These are phyloP conservation scores for Lasioglossum vierecki DNA, from an alignment of 2,888 invertebrate genomes.

Conservation along the genomic window DNA sequence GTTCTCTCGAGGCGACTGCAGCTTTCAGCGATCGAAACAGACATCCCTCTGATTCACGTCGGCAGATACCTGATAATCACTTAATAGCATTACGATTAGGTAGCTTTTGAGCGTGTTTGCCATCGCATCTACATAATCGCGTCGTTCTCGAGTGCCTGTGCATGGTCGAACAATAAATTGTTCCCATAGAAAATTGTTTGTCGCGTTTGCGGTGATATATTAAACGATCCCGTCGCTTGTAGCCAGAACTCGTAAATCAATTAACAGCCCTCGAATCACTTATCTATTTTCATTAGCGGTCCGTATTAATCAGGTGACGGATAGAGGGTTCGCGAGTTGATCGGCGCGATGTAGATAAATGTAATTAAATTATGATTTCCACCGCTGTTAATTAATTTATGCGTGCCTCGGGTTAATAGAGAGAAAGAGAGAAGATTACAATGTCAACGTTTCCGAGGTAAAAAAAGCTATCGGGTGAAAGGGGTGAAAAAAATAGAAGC, in stretches of 20 bases:
- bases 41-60: conserved; percentile 30
- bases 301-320: neutral
- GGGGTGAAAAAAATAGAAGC: neutral
- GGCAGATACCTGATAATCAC: conserved; percentile 33
- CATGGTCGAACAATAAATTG: neutral
- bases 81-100: conserved; percentile 45
- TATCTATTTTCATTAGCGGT: neutral
- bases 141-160: neutral
- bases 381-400: neutral
- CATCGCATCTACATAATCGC: conserved; percentile 32
- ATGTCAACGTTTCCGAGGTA: neutral
- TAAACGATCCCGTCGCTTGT: neutral
- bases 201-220: neutral
- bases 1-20: neutral
- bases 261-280: neutral
- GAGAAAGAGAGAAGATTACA: neutral
- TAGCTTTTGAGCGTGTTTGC: conserved; percentile 23
- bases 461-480: neutral
- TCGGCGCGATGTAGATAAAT: conserved; percentile 9
- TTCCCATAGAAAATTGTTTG: neutral
- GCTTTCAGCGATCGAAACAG: conserved; percentile 11
- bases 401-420: neutral
- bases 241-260: conserved; percentile 1
- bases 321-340: conserved; percentile 4
- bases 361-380: conserved; percentile 10